phyloP scores from a whole-genome alignment of 2,113 vertebrate species.

The Polypterus bichir region DNA sequence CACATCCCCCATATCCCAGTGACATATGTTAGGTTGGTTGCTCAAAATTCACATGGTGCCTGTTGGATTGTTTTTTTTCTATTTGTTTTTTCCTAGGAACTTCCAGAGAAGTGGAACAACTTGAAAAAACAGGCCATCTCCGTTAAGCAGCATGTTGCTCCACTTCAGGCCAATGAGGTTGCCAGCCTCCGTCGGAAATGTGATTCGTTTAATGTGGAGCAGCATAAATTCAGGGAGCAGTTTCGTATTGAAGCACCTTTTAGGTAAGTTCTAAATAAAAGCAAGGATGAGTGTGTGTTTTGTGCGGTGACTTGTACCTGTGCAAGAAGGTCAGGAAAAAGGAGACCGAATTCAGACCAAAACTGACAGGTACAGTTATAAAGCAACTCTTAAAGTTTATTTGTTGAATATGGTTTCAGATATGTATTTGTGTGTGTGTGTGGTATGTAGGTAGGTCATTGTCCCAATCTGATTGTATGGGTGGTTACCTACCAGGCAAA shows the following conservation, averaged over 20 bases:
- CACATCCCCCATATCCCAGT: too few relatives aligned
- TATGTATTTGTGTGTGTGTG: too few relatives aligned
- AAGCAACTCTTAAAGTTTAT: too few relatives aligned
- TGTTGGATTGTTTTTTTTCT: background rate
- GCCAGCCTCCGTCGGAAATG: conserved; percentile 57
- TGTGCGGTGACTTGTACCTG: fast-evolving
- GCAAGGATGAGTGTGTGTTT: background rate
- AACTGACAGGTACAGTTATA: too few relatives aligned
- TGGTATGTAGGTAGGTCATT: too few relatives aligned
- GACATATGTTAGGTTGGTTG: too few relatives aligned
- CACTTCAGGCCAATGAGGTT: conserved; percentile 71
- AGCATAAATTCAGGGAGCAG: conserved; percentile 58
- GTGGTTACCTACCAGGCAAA: too few relatives aligned
- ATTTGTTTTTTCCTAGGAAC: conserved; percentile 47
- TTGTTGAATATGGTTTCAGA: too few relatives aligned
- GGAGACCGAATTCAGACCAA: too few relatives aligned
- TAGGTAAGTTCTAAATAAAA: conserved; percentile 47
- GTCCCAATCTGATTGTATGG: too few relatives aligned
- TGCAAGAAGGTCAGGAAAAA: too few relatives aligned
- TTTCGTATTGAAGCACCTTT: conserved; percentile 67
- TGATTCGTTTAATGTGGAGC: conserved; percentile 56
- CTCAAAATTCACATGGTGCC: background rate
- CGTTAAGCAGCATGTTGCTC: conserved; percentile 74
- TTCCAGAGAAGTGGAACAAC: conserved; percentile 80
- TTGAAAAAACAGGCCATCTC: conserved; percentile 61